Percentiles rank a stretch among this genome's conserved stretches.
phyloP scores from a whole-genome alignment of 64 coral and sea anemone species.

The Montipora foliosa region DNA sequence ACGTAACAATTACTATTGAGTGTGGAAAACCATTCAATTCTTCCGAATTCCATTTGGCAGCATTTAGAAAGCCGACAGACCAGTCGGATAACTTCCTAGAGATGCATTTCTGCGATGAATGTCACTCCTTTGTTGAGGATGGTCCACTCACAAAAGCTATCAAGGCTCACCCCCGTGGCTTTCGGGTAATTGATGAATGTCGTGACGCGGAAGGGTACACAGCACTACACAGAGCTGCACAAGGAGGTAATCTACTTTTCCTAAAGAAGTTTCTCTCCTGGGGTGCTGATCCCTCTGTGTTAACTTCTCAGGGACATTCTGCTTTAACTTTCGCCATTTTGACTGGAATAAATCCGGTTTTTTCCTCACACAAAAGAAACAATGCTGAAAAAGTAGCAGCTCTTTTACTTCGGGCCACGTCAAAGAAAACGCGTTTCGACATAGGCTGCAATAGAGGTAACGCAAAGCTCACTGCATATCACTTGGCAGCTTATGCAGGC shows the following conservation, averaged over 20 bases:
- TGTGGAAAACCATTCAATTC: constrained; percentile 3
- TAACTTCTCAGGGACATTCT: constrained; percentile 23
- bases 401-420: constrained; percentile 7
- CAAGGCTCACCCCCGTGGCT: constrained; percentile 47
- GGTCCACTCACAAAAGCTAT: constrained; percentile 65
- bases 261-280: constrained; percentile 43
- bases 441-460: background rate
- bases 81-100: background rate
- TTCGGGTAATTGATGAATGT: constrained; percentile 56
- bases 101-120: background rate
- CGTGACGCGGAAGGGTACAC: constrained; percentile 74
- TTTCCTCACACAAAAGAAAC: background rate
- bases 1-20: constrained; percentile 34
- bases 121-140: background rate
- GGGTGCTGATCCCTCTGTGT: constrained; percentile 26
- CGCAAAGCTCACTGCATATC: constrained; percentile 15
- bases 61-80: constrained; percentile 35
- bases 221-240: constrained; percentile 62
- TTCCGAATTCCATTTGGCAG: constrained; percentile 68
- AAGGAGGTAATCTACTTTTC: constrained; percentile 63
- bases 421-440: background rate
- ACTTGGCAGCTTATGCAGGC: constrained; percentile 43
- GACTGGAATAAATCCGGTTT: background rate
- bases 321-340: constrained; percentile 38
- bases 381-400: background rate